Conservation (phyloP, 1,140 invertebrate genomes). For the Cyclina sinensis region DNA sequence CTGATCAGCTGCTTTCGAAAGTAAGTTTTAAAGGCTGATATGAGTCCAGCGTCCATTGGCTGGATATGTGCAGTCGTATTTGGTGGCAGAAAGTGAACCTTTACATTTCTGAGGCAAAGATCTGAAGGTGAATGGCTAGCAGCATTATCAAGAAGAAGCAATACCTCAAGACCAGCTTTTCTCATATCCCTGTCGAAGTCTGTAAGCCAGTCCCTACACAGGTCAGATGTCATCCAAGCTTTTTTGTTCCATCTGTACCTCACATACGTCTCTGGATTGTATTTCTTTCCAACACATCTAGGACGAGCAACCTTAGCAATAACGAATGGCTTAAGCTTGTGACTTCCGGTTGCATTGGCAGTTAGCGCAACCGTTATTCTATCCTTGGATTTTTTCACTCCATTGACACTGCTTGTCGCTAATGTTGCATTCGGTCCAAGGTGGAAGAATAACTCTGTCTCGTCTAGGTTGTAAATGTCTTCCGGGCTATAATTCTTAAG, state of each 20-base stretch:
- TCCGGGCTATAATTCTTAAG: no score
- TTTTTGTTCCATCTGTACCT: slow-evolving; percentile 35
- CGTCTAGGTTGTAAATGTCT: slow-evolving; percentile 7
- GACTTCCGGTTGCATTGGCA: no score
- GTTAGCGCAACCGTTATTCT: no score
- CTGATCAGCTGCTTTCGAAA: no score
- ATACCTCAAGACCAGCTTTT: no score
- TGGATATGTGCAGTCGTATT: slow-evolving; percentile 13
- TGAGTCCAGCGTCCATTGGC: neutral
- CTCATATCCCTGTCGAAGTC: slow-evolving; percentile 38
- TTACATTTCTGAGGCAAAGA: neutral
- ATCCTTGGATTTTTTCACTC: no score
- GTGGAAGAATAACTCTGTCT: no score
- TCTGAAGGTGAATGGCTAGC: slow-evolving; percentile 1
- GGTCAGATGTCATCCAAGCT: slow-evolving; percentile 60
- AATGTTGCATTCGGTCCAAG: no score
- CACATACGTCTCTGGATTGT: slow-evolving; percentile 22
- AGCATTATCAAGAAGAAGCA: slow-evolving; percentile 21
- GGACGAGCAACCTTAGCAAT: slow-evolving; percentile 5
- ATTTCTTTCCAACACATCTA: slow-evolving; percentile 5
- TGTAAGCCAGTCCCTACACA: slow-evolving; percentile 45
- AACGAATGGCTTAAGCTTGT: neutral
- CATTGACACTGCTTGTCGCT: no score
- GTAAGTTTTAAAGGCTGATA: no score
- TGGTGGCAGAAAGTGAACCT: no score